These are phyloP conservation scores for Agelastica alni DNA, from an alignment of 2,888 invertebrate species.

Conservation along the genomic window DNA sequence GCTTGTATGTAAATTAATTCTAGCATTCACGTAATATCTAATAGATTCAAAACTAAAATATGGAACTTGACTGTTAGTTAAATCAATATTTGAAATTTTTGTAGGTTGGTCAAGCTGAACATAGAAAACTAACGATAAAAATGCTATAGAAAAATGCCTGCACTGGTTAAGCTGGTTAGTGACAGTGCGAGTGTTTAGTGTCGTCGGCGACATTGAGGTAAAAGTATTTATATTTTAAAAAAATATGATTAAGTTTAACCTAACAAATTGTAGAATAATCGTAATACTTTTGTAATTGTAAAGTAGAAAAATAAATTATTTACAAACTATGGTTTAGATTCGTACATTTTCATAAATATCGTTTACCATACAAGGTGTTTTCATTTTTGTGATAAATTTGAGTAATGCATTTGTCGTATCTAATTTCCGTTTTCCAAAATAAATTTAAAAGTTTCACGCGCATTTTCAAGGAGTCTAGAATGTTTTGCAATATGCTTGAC, in stretches of 20 bases:
- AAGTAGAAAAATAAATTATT: no score
- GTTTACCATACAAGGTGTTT: slow-evolving; percentile 23
- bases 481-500: no score
- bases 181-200: slow-evolving; percentile 13
- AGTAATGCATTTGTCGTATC: slow-evolving; percentile 1
- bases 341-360: not conserved
- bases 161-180: slow-evolving; percentile 13
- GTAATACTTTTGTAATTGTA: no score
- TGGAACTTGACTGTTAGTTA: no score
- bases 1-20: no score
- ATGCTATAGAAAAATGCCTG: not conserved
- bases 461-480: no score
- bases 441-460: not conserved
- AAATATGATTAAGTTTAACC: not conserved
- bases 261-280: not conserved
- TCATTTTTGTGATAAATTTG: slow-evolving; percentile 1
- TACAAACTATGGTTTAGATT: not conserved
- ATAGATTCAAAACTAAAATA: no score
- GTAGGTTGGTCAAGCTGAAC: no score
- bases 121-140: no score
- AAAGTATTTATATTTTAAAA: not conserved
- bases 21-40: no score
- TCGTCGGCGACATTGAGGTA: slow-evolving; percentile 11
- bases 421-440: slow-evolving; percentile 1
- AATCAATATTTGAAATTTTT: no score